A percentile compares a stretch with the other conserved stretches of the same genome.
Conservation (phyloP, 2,888 invertebrate genomes). For the Metacarcinus magister region DNA sequence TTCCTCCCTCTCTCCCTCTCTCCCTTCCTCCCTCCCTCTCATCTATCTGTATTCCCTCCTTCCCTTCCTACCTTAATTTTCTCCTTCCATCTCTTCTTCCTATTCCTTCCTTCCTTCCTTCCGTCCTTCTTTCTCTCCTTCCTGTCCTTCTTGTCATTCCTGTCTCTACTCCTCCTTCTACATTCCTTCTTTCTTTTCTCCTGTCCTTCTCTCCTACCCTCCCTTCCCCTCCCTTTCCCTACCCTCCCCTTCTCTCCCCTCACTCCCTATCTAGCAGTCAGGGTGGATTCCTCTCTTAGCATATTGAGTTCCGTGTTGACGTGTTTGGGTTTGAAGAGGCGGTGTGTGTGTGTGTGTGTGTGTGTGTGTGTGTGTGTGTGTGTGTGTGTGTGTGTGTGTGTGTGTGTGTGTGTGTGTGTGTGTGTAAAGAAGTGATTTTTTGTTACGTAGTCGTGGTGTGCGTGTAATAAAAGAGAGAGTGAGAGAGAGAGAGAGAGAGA, state of each 20-base stretch:
- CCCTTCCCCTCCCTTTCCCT: neutral
- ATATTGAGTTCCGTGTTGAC: constrained; percentile 12
- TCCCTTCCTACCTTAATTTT: no score
- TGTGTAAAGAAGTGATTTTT: no score
- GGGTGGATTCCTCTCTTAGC: neutral
- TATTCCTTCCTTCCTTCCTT: neutral
- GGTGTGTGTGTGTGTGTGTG: constrained; percentile 6
- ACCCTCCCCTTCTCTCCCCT: neutral
- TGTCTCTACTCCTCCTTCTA: neutral
- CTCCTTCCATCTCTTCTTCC: neutral
- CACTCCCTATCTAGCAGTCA: neutral
- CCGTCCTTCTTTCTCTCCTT: neutral
- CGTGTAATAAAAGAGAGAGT: no score
- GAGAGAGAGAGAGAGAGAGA: no score
- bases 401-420: neutral
- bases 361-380: constrained; percentile 22
- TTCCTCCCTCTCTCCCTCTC: no score
- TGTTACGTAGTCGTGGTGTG: neutral
- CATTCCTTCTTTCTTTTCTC: neutral
- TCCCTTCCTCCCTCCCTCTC: no score
- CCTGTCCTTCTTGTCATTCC: neutral
- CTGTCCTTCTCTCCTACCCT: neutral
- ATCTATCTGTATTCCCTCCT: no score
- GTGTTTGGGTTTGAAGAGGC: neutral
- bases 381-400: constrained; percentile 11